Evolutionary conservation across 2,797 vertebrate genomes (phyloP).

Genomic region (Momotus momota): DNA sequence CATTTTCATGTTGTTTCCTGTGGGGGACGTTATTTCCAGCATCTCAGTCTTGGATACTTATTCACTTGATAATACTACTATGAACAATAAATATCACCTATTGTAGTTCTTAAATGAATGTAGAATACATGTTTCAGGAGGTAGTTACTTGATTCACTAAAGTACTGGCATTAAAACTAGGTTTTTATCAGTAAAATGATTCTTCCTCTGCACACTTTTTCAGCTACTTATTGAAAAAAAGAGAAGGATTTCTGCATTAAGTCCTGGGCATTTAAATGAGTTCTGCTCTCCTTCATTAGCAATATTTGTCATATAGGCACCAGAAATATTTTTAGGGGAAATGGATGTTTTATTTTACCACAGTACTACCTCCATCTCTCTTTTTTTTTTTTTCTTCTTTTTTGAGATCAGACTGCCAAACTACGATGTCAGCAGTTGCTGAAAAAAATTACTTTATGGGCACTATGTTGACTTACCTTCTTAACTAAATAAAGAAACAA

Average conservation of each 20-base stretch:
- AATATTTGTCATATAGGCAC: conserved; percentile 58
- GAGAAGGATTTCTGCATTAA: conserved; percentile 44
- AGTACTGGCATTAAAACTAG: not conserved
- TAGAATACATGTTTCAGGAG: not conserved
- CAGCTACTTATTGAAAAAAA: conserved; percentile 37
- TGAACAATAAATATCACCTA: not conserved
- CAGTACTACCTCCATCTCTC: conserved; percentile 26
- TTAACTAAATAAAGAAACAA: conserved; percentile 14
- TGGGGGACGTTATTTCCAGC: not conserved
- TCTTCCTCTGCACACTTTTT: not conserved
- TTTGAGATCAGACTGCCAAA: conserved; percentile 50
- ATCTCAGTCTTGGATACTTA: not conserved
- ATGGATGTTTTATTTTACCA: conserved; percentile 49
- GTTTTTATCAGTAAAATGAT: not conserved
- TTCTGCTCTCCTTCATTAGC: conserved; percentile 61
- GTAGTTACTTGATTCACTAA: not conserved
- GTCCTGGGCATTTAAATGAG: conserved; percentile 46
- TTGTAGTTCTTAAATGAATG: not conserved
- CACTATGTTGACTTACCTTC: conserved; percentile 64
- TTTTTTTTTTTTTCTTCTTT: conserved; percentile 40
- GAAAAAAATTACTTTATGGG: conserved; percentile 62
- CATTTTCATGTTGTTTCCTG: not conserved
- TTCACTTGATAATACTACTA: not conserved
- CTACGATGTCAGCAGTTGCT: conserved; percentile 27
- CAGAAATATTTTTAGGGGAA: conserved; percentile 60